Base-by-base conservation (phyloP, 1,140 invertebrate genomes). In the Zaprionus lachaisei region DNA sequence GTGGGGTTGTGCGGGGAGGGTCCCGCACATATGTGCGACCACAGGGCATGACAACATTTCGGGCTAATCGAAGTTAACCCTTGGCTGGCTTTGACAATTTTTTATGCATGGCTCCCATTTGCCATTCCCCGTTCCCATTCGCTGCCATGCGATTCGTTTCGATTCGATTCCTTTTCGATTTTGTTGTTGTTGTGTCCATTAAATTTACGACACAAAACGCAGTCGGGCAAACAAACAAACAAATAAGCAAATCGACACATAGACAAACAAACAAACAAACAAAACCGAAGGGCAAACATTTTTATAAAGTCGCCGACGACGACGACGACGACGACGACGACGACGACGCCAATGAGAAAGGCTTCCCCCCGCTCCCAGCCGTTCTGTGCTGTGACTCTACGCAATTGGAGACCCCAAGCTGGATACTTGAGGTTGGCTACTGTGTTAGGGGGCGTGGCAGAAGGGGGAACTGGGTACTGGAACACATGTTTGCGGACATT, bases 11-110 rank as follows among this genome's bases (percentile, higher is more conserved):
- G 7, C 3, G 17, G 47, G 47, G 47, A 11, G 20, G 34, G 20
- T 63, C 56, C 44, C 63, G 69, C 81, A 90, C 85, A 89, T 90
- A 84, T 89, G 85, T 84, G 84, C 85, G 84, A 90, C 83, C 84
- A 85, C 85, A 90, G 85, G 81, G 79, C 85, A 85, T 89, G 86
- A 89, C 81, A 89, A 90, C 85, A 90, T 90, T 87, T 87, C 60
- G 81, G 85, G 85, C 85, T 90, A 90, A 90, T 90, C 85, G 85
- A 90, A 90, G 81, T 82, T 89, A 89, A 89, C 84, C 84, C 84
- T 83, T 87, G 84, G 85, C 70, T 84, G 85, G 75, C 81, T 90
- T 81, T 90, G 79, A 70, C 85, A 90, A 89, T 89, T 89, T 89
- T 89, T 89, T 89, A 84, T 89, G 81, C 85, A 89, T 85, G 85